Evolutionary conservation across 2,888 invertebrate genomes (phyloP).

Genomic region (Perizoma affinitatum): DNA sequence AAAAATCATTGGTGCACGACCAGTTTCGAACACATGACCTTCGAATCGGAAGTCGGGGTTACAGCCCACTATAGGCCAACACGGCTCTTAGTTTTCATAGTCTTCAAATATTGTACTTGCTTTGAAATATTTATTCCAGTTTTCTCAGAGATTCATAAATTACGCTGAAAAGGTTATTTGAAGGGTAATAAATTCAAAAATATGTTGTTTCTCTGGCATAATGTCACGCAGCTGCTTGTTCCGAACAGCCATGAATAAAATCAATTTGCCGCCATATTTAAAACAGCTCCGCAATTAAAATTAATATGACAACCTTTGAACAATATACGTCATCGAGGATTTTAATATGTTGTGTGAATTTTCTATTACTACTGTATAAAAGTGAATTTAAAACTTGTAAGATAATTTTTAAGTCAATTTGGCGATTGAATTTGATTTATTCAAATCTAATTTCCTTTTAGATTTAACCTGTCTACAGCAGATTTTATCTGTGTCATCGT

Average conservation of each 20-base stretch:
- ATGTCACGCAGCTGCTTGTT: slow-evolving; percentile 19
- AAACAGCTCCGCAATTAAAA: slow-evolving; percentile 31
- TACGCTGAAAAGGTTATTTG: slow-evolving; percentile 39
- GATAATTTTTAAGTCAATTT: slow-evolving; percentile 53
- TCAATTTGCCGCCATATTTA: slow-evolving; percentile 35
- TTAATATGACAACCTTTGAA: slow-evolving; percentile 30
- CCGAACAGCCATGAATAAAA: slow-evolving; percentile 36
- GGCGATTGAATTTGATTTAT: slow-evolving; percentile 54
- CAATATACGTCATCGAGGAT: slow-evolving; percentile 32
- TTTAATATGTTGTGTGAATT: slow-evolving; percentile 28
- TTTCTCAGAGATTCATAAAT: too few species aligned
- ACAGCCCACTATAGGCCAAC: too few species aligned
- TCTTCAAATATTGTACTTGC: too few species aligned
- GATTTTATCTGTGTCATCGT: slow-evolving; percentile 75
- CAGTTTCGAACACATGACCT: too few species aligned
- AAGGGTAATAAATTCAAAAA: slow-evolving; percentile 34
- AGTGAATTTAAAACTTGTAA: slow-evolving; percentile 44
- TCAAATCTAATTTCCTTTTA: slow-evolving; percentile 75
- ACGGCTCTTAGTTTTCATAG: too few species aligned
- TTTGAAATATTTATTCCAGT: too few species aligned
- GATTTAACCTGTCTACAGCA: slow-evolving; percentile 73
- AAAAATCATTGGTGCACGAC: too few species aligned
- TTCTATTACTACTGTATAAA: slow-evolving; percentile 10
- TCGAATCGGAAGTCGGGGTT: too few species aligned
- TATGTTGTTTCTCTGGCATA: slow-evolving; percentile 35